These are phyloP conservation scores for Empidonax alnorum DNA, from an alignment of 2,113 vertebrate genomes.

Conservation along the genomic window DNA sequence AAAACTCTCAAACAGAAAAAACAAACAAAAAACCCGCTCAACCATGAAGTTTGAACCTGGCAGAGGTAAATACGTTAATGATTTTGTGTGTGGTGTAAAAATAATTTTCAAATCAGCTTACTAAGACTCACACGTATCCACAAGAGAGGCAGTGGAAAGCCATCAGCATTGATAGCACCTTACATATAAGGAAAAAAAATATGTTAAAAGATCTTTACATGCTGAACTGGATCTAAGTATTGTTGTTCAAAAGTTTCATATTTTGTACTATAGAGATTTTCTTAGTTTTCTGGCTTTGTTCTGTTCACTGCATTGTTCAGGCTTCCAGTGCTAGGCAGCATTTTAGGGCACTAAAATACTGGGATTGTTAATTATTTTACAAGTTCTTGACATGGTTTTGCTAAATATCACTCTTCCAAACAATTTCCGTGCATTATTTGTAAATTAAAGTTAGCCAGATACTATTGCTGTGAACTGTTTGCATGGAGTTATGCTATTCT, in stretches of 20 bases:
- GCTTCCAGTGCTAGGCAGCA: not conserved
- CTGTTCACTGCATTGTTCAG: not conserved
- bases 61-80: not conserved
- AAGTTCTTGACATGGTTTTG: not conserved
- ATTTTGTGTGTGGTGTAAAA: not conserved
- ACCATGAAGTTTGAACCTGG: not conserved
- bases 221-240: not conserved
- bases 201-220: not conserved
- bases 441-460: not conserved
- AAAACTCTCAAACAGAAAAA: not conserved
- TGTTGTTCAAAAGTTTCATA: not conserved
- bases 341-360: not conserved
- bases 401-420: not conserved
- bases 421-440: not conserved
- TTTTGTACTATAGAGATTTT: not conserved
- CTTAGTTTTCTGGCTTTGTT: not conserved
- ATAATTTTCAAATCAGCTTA: not conserved
- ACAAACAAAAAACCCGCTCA: not conserved
- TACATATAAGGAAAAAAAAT: not conserved
- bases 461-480: not conserved
- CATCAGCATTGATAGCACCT: not conserved
- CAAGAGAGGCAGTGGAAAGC: not conserved
- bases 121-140: not conserved
- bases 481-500: not conserved
- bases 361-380: not conserved